A percentile compares a stretch with the other conserved stretches of the same genome.
Conservation (phyloP, 2,113 vertebrate genomes). For the Hippopotamus amphibius region DNA sequence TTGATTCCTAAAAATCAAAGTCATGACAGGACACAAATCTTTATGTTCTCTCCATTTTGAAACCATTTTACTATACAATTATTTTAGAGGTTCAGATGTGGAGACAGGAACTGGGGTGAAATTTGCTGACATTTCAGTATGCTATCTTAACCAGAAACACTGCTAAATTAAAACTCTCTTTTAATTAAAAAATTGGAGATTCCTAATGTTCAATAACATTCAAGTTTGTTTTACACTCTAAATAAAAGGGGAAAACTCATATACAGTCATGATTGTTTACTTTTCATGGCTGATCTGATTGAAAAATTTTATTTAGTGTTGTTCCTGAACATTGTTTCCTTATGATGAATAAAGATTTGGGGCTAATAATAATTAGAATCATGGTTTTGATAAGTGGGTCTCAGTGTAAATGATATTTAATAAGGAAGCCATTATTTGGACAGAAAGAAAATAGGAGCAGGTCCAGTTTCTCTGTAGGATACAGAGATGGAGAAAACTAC, state of each 20-base stretch:
- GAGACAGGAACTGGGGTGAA: neutral
- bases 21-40: neutral
- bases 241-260: neutral
- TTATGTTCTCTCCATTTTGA: neutral
- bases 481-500: neutral
- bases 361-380: neutral
- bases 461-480: neutral
- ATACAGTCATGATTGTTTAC: neutral
- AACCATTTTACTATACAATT: neutral
- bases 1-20: neutral
- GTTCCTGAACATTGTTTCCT: neutral
- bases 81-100: neutral
- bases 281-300: neutral
- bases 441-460: neutral
- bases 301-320: neutral
- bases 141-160: neutral
- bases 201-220: neutral
- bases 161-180: neutral
- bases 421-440: neutral
- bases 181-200: neutral
- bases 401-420: neutral
- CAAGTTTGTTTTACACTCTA: neutral
- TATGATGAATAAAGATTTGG: neutral
- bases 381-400: no score
- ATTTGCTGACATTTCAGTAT: neutral